phyloP scores from a whole-genome alignment of 2,113 vertebrate species.

The Fregata magnificens region DNA sequence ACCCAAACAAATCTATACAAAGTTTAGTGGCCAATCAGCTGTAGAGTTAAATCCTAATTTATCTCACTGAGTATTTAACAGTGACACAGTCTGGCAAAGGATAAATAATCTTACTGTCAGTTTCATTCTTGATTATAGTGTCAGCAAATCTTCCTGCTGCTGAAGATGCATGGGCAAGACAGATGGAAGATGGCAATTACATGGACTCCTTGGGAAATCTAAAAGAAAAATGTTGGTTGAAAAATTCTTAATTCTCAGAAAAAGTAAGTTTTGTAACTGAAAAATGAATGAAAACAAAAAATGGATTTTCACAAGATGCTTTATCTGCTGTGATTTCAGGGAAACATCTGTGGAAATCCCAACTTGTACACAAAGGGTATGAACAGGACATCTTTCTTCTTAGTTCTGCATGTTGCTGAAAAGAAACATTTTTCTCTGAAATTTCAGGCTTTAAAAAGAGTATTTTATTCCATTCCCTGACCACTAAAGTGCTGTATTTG shows the following conservation, averaged over 20 bases:
- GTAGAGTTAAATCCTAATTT: not conserved
- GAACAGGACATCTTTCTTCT: not conserved
- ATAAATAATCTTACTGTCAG: not conserved
- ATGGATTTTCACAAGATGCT: not conserved
- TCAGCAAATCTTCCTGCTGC: not conserved
- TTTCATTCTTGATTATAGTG: not conserved
- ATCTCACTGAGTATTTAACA: not conserved
- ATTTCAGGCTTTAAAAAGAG: not conserved
- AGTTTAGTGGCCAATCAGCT: not conserved
- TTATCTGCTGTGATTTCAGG: not conserved
- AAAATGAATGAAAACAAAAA: not conserved
- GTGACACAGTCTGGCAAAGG: not conserved
- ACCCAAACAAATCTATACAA: not conserved
- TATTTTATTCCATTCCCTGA: not conserved
- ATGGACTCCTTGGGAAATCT: not conserved
- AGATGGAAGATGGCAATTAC: not conserved
- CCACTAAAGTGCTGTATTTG: not conserved
- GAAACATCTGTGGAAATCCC: not conserved
- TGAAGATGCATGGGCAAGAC: not conserved
- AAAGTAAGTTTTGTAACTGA: not conserved
- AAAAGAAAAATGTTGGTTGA: not conserved
- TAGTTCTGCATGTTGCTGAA: not conserved
- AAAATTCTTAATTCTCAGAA: not conserved
- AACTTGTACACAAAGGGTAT: not conserved
- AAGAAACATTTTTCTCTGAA: not conserved